phyloP scores from a whole-genome alignment of 2,888 invertebrate genomes.

The Schrankia costaestrigalis region DNA sequence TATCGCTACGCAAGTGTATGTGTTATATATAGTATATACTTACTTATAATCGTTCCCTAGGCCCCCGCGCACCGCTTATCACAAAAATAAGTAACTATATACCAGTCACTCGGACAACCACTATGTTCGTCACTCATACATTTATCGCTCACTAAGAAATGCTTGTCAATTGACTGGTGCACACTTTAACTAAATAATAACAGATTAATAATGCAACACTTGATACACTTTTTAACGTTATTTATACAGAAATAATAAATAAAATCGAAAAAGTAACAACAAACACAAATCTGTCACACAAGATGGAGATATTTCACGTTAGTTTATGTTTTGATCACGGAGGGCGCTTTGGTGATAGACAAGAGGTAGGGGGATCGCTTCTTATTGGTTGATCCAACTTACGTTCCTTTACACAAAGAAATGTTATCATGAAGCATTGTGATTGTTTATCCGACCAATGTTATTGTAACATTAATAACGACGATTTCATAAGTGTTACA shows the following conservation, averaged over 20 bases:
- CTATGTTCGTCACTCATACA: conserved; percentile 70
- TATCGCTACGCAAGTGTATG: conserved; percentile 46
- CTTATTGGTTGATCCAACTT: conserved; percentile 49
- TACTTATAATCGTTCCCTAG: conserved; percentile 71
- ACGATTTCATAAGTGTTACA: no score
- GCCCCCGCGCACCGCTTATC: conserved; percentile 78
- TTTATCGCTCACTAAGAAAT: conserved; percentile 50
- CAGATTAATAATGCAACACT: conserved; percentile 38
- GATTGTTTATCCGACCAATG: no score
- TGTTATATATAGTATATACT: conserved; percentile 60
- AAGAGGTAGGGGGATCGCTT: conserved; percentile 50
- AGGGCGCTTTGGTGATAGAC: conserved; percentile 70
- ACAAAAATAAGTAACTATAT: conserved; percentile 81
- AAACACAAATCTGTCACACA: conserved; percentile 84
- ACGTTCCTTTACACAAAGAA: conserved; percentile 50
- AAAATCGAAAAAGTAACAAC: conserved; percentile 75
- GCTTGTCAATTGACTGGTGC: conserved; percentile 34
- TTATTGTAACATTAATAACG: no score
- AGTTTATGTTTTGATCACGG: conserved; percentile 70
- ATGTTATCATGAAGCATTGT: conserved; percentile 3
- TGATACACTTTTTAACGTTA: conserved; percentile 51
- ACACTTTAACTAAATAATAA: conserved; percentile 35
- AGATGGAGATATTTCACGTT: conserved; percentile 83
- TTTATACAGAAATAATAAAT: conserved; percentile 57
- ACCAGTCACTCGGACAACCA: conserved; percentile 73